phyloP scores from a whole-genome alignment of 2,888 invertebrate species.

The Actias luna region DNA sequence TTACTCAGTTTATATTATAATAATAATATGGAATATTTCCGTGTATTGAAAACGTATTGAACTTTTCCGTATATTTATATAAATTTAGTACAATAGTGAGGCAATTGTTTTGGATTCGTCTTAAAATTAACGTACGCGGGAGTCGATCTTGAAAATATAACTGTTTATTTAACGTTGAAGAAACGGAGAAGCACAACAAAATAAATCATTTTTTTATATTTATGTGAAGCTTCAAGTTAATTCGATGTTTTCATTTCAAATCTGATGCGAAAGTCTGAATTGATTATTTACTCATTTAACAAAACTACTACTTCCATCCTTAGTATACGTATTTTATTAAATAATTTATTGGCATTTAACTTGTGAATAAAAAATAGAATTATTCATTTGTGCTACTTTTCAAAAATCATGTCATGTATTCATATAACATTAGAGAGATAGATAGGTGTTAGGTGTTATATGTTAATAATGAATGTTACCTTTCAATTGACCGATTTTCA shows the following conservation, averaged over 20 bases:
- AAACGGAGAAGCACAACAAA: neutral
- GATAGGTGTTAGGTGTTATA: too few relatives aligned
- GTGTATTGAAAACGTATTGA: neutral
- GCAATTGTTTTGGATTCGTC: slow-evolving; percentile 11
- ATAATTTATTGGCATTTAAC: too few relatives aligned
- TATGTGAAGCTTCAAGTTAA: neutral
- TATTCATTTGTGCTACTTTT: neutral
- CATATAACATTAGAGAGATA: too few relatives aligned
- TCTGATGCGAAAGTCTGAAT: neutral
- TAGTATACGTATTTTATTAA: too few relatives aligned
- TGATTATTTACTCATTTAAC: neutral
- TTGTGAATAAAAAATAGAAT: too few relatives aligned
- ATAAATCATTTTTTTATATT: neutral
- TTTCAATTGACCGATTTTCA: neutral
- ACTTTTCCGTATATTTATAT: slow-evolving; percentile 4
- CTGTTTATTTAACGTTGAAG: neutral
- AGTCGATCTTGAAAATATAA: slow-evolving; percentile 20
- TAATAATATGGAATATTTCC: neutral
- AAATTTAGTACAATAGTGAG: slow-evolving; percentile 2
- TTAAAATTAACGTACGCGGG: slow-evolving; percentile 10
- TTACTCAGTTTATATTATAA: neutral
- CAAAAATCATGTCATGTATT: neutral
- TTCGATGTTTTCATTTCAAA: neutral
- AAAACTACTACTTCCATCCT: too few relatives aligned
- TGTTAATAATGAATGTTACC: too few relatives aligned